These are phyloP conservation scores for Etheostoma nigrum DNA, from an alignment of 2,797 vertebrate genomes.

Conservation along the genomic window DNA sequence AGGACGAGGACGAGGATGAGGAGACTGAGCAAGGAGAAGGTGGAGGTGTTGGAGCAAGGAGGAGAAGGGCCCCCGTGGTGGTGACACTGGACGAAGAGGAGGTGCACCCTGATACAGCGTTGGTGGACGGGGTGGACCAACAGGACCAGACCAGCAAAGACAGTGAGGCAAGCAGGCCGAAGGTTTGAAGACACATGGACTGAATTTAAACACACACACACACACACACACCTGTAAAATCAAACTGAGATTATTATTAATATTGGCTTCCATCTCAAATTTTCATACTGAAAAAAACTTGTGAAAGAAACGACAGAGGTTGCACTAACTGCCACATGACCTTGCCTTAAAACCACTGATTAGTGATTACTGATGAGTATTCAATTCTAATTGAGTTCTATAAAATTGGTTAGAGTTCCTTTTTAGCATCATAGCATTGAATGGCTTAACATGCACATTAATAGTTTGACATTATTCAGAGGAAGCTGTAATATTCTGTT, in stretches of 20 bases:
- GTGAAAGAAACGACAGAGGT: constrained; percentile 29
- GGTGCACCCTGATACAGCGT: constrained; percentile 87
- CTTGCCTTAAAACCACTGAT: constrained; percentile 65
- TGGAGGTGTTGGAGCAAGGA: constrained; percentile 44
- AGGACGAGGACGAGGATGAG: constrained; percentile 77
- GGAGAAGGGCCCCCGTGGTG: constrained; percentile 66
- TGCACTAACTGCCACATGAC: constrained; percentile 70
- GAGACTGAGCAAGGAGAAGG: constrained; percentile 77
- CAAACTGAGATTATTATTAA: constrained; percentile 20
- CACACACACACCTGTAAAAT: constrained; percentile 43
- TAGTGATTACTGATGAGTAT: constrained; percentile 9
- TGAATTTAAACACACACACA: constrained; percentile 41
- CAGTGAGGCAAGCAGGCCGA: constrained; percentile 57
- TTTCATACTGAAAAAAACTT: constrained; percentile 24
- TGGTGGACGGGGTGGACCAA: constrained; percentile 74
- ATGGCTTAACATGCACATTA: constrained; percentile 20
- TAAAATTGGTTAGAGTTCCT: constrained; percentile 17
- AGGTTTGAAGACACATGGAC: constrained; percentile 64
- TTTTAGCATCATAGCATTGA: constrained; percentile 21
- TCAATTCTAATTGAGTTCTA: constrained; percentile 42
- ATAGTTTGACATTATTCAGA: constrained; percentile 11
- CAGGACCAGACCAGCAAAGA: constrained; percentile 64
- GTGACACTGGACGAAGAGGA: constrained; percentile 87
- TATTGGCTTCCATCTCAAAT: constrained; percentile 53
- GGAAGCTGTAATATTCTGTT: constrained; percentile 19